phyloP scores from a whole-genome alignment of 2,888 invertebrate genomes.

The Chrysotoxum bicinctum region DNA sequence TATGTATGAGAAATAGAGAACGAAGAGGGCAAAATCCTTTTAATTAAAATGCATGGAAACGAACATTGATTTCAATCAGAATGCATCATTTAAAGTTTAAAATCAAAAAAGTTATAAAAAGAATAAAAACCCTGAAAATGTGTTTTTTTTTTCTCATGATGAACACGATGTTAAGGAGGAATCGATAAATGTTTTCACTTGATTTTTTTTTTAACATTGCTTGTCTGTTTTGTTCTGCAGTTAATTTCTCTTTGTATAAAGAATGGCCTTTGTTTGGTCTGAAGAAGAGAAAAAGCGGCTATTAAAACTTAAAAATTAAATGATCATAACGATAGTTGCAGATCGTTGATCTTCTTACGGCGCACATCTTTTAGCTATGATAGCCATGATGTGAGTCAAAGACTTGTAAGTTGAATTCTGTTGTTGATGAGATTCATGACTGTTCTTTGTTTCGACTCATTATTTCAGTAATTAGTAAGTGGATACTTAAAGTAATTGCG shows the following conservation, averaged over 20 bases:
- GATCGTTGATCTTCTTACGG: slow-evolving; percentile 3
- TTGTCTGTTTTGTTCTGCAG: background rate
- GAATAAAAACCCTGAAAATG: background rate
- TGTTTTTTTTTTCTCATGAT: background rate
- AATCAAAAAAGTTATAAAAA: background rate
- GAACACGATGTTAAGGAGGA: background rate
- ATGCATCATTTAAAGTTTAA: slow-evolving; percentile 33
- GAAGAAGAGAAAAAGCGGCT: background rate
- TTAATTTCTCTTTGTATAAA: background rate
- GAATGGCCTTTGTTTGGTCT: background rate
- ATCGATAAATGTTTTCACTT: slow-evolving; percentile 1
- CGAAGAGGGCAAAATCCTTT: slow-evolving; percentile 50
- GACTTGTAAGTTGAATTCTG: slow-evolving; percentile 7
- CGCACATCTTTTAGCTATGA: background rate
- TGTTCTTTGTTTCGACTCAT: slow-evolving; percentile 22
- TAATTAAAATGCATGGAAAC: slow-evolving; percentile 58
- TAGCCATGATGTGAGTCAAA: background rate
- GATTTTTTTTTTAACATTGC: background rate
- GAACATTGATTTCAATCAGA: slow-evolving; percentile 55
- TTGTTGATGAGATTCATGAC: slow-evolving; percentile 3
- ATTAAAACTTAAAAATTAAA: slow-evolving; percentile 2
- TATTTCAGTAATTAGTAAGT: background rate
- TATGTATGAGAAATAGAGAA: background rate
- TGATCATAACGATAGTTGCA: slow-evolving; percentile 27
- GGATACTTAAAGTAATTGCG: background rate